Percentiles rank a stretch among this genome's conserved stretches.
These are phyloP conservation scores for Cydia pomonella DNA, from an alignment of 1,140 invertebrate species.

Conservation along the genomic window DNA sequence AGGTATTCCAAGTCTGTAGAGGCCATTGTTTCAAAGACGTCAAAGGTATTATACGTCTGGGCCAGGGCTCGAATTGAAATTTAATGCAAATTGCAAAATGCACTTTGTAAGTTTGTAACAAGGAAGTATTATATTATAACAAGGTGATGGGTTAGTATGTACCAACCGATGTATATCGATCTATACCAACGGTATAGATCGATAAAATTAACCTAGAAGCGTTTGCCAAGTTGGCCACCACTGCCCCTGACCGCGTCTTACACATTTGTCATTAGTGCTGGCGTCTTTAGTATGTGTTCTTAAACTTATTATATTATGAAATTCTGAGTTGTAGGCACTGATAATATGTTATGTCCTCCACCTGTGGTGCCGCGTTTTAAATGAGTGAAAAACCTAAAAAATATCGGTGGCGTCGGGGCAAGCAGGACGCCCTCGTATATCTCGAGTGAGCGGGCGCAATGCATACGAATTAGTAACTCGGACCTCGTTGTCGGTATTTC, in stretches of 20 bases:
- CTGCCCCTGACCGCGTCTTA: constrained; percentile 23
- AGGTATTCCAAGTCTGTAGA: no score
- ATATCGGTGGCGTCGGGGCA: background rate
- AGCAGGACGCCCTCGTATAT: constrained; percentile 13
- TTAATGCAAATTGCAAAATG: background rate
- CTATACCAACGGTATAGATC: constrained; percentile 11
- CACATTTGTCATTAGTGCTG: constrained; percentile 14
- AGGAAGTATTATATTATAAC: constrained; percentile 18
- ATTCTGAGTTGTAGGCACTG: background rate
- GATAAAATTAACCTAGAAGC: constrained; percentile 27
- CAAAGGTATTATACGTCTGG: background rate
- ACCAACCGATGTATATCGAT: no score
- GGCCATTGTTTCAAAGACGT: no score
- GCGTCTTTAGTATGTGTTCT: background rate
- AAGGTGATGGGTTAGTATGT: constrained; percentile 1
- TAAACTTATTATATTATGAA: background rate
- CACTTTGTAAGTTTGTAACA: background rate
- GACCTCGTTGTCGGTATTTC: constrained; percentile 19
- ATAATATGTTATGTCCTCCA: background rate
- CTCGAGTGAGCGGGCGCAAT: constrained; percentile 3
- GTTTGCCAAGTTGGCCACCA: constrained; percentile 30
- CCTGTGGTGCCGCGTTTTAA: background rate
- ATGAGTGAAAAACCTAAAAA: background rate
- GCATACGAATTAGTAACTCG: constrained; percentile 24
- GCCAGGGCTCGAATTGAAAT: background rate